Evolutionary conservation across 2,888 invertebrate species (phyloP).

Genomic region (Ectemnius lituratus): DNA sequence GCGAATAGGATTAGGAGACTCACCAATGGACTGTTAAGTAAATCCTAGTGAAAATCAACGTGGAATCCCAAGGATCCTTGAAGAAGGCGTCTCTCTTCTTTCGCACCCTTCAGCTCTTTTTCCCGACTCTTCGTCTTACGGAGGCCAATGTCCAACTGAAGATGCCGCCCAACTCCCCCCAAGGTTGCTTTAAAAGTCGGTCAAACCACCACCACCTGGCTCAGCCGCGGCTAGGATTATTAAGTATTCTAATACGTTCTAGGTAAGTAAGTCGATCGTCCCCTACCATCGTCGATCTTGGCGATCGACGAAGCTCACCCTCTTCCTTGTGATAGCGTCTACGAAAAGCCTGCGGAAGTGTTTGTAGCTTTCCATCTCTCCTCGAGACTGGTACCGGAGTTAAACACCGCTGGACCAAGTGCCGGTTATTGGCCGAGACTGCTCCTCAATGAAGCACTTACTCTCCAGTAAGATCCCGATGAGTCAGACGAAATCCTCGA

Average conservation of each 20-base stretch:
- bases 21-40: neutral
- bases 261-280: slow-evolving; percentile 57
- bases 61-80: slow-evolving; percentile 27
- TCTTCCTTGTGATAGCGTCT: slow-evolving; percentile 18
- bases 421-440: slow-evolving; percentile 13
- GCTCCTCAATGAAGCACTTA: slow-evolving; percentile 28
- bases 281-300: slow-evolving; percentile 39
- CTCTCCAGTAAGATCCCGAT: slow-evolving; percentile 30
- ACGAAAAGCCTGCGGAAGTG: slow-evolving; percentile 28
- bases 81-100: slow-evolving; percentile 48
- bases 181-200: slow-evolving; percentile 74
- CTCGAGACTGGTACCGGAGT: slow-evolving; percentile 39
- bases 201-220: slow-evolving; percentile 71
- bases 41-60: slow-evolving; percentile 33
- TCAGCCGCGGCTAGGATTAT: slow-evolving; percentile 67
- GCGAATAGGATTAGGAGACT: neutral
- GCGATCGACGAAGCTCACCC: slow-evolving; percentile 8
- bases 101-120: slow-evolving; percentile 72
- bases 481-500: slow-evolving; percentile 34
- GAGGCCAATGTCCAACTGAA: slow-evolving; percentile 77
- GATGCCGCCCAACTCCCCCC: slow-evolving; percentile 75
- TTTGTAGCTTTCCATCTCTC: slow-evolving; percentile 24
- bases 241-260: slow-evolving; percentile 72
- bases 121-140: slow-evolving; percentile 75
- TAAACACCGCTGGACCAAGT: slow-evolving; percentile 32